Base-by-base conservation (phyloP, 2,797 vertebrate genomes). In the Tapera naevia region DNA sequence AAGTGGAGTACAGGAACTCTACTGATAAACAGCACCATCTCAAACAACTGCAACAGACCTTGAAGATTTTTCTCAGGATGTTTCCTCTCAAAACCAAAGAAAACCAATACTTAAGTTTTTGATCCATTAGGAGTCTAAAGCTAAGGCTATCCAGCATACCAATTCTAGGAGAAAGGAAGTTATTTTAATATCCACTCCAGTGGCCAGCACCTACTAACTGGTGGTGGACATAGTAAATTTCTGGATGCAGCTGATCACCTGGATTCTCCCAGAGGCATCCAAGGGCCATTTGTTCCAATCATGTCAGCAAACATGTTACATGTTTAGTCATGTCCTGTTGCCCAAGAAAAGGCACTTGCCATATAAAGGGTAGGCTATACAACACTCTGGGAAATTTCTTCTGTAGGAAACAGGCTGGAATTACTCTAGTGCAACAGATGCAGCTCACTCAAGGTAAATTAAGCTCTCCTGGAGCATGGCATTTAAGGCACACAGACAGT, bases 281-380 rank as follows among this genome's bases (percentile, higher is more conserved):
- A 57, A 60, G 17, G 62, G 11, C 17, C 33, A 74, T 37, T 79
- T 69, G 5, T 50, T 67, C 30, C 46, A 81, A 35, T 30, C 7
- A 17, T 0, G 4, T 65, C 22, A 48, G 39, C 24, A 79, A 84
- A 61, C 12, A 50, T 1, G 12, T 45, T 6, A 67, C 0, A 2
- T 18, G 32, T n/a, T 64, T 57, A 61, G 28, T 75, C 33, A 32
- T 14, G 35, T 18, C 12, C 43, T 70, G 11, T 22, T 13, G 1
- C 24, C 81, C 3, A 7, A 89, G 25, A 78, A 69, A 0, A 1
- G 6, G 17, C 11, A 30, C 21, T 85, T 65, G 50, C 5, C 14
- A n/a, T 10, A 70, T 3, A 6, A 86, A 2, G 12, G 50, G 61
- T 0, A 67, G 21, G 28, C 16, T 57, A 24, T 48, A 45, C 32